Evolutionary conservation across 2,888 invertebrate species (phyloP).

Genomic region (Crioceris asparagi): DNA sequence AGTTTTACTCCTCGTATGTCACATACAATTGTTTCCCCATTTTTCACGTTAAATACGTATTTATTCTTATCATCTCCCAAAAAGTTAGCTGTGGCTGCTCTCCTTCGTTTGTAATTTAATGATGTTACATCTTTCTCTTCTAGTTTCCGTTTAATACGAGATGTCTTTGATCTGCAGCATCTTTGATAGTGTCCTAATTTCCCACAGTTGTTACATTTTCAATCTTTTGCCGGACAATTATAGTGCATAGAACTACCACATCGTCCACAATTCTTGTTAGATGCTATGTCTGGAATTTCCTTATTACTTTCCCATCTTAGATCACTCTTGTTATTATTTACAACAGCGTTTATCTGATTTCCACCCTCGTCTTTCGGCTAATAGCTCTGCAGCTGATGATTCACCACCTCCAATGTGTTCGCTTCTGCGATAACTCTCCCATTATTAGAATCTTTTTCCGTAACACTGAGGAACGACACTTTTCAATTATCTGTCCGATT

Average conservation of each 20-base stretch:
- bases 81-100: neutral
- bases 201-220: constrained; percentile 3
- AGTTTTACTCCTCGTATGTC: constrained; percentile 15
- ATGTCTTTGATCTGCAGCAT: neutral
- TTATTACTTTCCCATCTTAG: too few relatives aligned
- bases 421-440: neutral
- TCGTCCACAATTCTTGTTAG: too few relatives aligned
- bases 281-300: neutral
- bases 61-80: neutral
- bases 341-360: neutral
- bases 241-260: too few relatives aligned
- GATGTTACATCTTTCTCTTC: neutral
- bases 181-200: constrained; percentile 2
- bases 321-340: neutral
- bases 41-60: constrained; percentile 1
- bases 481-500: too few relatives aligned
- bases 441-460: too few relatives aligned
- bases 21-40: neutral
- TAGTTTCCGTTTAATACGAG: neutral
- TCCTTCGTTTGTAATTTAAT: neutral
- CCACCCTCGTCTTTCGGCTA: neutral
- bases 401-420: neutral
- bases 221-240: constrained; percentile 4
- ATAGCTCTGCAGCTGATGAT: neutral
- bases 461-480: too few relatives aligned